Evolutionary conservation across 2,797 vertebrate species (phyloP).

Genomic region (Linurgus olivaceus): DNA sequence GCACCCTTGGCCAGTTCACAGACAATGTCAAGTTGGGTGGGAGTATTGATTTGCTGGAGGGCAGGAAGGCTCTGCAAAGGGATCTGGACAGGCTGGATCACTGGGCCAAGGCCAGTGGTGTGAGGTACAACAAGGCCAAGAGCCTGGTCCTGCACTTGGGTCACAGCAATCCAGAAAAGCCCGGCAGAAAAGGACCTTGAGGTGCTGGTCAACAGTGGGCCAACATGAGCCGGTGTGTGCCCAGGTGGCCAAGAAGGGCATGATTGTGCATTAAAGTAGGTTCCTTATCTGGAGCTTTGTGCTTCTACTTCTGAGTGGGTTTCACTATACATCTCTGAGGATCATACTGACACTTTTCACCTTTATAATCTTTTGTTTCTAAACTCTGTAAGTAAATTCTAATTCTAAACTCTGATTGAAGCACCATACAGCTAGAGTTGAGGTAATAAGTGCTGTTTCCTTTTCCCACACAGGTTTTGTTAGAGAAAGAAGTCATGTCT

Average conservation of each 20-base stretch:
- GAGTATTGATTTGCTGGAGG: neutral
- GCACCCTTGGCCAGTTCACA: neutral
- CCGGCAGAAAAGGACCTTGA: accelerated
- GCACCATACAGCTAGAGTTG: neutral
- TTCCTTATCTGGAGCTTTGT: neutral
- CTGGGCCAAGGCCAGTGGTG: neutral
- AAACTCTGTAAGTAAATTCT: neutral
- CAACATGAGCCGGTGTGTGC: neutral
- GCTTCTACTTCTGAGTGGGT: neutral
- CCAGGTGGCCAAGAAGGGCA: neutral
- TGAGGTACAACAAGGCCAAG: neutral
- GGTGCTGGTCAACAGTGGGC: neutral
- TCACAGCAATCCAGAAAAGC: neutral
- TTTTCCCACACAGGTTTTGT: neutral
- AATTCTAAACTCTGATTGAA: neutral
- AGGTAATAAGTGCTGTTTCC: neutral
- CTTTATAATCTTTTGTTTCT: neutral
- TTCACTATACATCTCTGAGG: neutral
- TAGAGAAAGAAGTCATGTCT: neutral
- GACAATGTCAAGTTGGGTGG: neutral
- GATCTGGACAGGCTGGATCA: neutral
- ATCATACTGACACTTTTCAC: neutral
- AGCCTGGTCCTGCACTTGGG: neutral
- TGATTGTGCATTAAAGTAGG: neutral
- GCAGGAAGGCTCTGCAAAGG: neutral